phyloP scores from a whole-genome alignment of 1,140 invertebrate species.

The Paraescarpia echinospica region DNA sequence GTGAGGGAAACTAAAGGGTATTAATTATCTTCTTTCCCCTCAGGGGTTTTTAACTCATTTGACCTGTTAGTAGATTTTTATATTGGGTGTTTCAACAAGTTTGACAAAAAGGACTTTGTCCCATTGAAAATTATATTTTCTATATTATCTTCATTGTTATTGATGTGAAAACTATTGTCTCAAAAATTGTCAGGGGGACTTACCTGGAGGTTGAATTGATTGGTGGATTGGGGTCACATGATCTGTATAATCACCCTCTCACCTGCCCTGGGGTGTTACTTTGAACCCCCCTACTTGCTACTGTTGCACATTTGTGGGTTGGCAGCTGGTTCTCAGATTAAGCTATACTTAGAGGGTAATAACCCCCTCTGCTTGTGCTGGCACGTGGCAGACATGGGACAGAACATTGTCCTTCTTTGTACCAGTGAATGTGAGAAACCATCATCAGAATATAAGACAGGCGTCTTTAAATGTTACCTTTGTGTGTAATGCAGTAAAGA shows the following conservation, averaged over 20 bases:
- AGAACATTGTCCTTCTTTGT: background rate
- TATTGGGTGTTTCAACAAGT: background rate
- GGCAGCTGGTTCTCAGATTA: background rate
- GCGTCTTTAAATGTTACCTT: background rate
- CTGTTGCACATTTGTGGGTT: background rate
- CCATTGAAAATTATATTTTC: background rate
- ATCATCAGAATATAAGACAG: no score
- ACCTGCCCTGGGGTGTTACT: constrained; percentile 3
- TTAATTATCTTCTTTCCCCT: background rate
- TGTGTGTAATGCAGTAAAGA: background rate
- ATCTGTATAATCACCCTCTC: background rate
- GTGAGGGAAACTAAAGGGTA: background rate
- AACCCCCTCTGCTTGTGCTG: background rate
- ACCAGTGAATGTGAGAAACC: background rate
- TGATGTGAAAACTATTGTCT: background rate
- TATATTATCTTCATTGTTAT: background rate
- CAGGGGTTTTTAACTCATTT: background rate
- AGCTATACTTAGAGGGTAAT: background rate
- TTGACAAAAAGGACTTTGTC: background rate
- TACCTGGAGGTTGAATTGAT: no score
- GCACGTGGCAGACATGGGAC: background rate
- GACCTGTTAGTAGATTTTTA: background rate
- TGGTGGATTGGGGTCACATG: background rate
- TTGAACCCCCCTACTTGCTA: background rate
- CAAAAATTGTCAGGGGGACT: no score